phyloP scores from a whole-genome alignment of 2,797 vertebrate species.

The Catostomus latipinnis region DNA sequence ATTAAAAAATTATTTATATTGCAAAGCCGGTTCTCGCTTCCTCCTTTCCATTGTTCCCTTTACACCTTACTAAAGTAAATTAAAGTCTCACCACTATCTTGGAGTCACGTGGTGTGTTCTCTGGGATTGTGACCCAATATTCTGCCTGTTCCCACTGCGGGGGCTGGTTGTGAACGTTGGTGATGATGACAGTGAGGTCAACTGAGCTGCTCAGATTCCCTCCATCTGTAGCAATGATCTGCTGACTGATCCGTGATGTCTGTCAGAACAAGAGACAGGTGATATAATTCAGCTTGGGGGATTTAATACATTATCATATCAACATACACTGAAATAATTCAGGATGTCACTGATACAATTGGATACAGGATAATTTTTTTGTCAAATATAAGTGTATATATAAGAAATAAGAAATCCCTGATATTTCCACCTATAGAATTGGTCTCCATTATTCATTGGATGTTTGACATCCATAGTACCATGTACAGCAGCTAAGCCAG shows the following conservation, averaged over 20 bases:
- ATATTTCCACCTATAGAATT: constrained; percentile 54
- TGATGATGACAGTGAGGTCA: constrained; percentile 85
- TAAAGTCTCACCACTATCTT: constrained; percentile 82
- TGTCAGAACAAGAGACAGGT: constrained; percentile 56
- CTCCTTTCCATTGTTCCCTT: too few species aligned
- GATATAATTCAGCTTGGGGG: constrained; percentile 30
- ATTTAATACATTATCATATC: constrained; percentile 25
- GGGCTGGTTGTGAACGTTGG: constrained; percentile 85
- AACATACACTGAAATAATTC: constrained; percentile 20
- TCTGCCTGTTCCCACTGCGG: constrained; percentile 83
- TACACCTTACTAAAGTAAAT: not conserved
- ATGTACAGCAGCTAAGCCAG: constrained; percentile 16
- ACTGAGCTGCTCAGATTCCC: constrained; percentile 86
- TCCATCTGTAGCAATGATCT: constrained; percentile 85
- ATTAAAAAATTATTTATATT: too few species aligned
- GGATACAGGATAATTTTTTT: constrained; percentile 53
- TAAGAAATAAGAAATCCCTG: constrained; percentile 32
- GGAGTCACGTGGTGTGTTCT: constrained; percentile 83
- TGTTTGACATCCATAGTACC: constrained; percentile 41
- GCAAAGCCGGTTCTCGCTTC: too few species aligned
- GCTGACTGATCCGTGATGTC: constrained; percentile 77
- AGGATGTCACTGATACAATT: constrained; percentile 26
- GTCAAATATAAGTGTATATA: constrained; percentile 24
- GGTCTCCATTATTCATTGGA: constrained; percentile 58
- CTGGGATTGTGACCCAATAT: constrained; percentile 86